Conservation (phyloP, 2,888 invertebrate species). For the Pilophorus perplexus region DNA sequence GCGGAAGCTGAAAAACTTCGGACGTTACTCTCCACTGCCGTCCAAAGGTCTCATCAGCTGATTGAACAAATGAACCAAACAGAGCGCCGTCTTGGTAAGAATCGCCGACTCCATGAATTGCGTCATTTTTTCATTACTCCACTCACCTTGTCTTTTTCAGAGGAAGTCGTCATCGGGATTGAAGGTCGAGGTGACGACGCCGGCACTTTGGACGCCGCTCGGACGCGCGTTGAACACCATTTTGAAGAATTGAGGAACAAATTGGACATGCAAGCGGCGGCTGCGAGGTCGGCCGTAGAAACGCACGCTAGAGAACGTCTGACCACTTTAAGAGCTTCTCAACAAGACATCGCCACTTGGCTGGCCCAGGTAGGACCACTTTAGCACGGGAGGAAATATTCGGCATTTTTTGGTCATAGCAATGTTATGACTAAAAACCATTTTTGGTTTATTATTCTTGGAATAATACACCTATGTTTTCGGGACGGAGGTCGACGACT, state of each 20-base stretch:
- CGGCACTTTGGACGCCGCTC: conserved; percentile 54
- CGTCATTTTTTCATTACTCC: conserved; percentile 41
- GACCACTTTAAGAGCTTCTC: conserved; percentile 57
- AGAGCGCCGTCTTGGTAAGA: conserved; percentile 54
- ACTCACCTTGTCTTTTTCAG: conserved; percentile 48
- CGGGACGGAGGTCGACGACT: no score
- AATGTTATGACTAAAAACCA: no score
- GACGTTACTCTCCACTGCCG: conserved; percentile 54
- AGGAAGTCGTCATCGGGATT: conserved; percentile 52
- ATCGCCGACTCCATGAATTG: no score
- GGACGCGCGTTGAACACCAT: conserved; percentile 55
- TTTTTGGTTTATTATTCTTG: no score
- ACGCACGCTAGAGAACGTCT: conserved; percentile 58
- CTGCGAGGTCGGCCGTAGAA: conserved; percentile 58
- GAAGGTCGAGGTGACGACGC: conserved; percentile 46
- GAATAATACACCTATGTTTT: no score
- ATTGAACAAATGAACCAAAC: conserved; percentile 58
- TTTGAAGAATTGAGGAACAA: conserved; percentile 57
- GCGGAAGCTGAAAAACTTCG: conserved; percentile 59
- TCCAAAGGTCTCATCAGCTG: conserved; percentile 57
- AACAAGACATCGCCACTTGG: conserved; percentile 57
- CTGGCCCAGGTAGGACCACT: conserved; percentile 56
- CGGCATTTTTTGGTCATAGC: no score
- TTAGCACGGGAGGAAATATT: no score
- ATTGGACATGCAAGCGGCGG: conserved; percentile 57